These are phyloP conservation scores for Cantharis rustica DNA, from an alignment of 2,888 invertebrate genomes.

Conservation along the genomic window DNA sequence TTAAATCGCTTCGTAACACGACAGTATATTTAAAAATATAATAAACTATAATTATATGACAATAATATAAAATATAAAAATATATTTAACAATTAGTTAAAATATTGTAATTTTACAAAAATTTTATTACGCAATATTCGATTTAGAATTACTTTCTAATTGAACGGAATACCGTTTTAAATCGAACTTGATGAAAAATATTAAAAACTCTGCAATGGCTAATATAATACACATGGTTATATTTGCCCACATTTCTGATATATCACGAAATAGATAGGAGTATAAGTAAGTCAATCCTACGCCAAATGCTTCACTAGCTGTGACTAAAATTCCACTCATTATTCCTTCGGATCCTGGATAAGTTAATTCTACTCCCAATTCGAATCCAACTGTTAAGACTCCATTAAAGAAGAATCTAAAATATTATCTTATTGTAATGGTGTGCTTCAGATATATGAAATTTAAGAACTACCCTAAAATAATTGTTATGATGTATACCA, in stretches of 20 bases:
- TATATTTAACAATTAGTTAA: no score
- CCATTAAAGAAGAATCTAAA: neutral
- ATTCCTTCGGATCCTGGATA: neutral
- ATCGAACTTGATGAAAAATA: neutral
- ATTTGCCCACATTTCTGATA: neutral
- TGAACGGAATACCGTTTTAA: neutral
- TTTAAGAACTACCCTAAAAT: slow-evolving; percentile 75
- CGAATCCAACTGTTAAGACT: neutral
- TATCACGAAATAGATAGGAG: neutral
- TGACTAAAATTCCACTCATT: neutral
- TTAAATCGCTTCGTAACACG: no score
- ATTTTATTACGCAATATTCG: neutral
- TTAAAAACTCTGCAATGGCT: neutral
- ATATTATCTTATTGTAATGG: neutral
- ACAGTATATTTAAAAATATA: no score
- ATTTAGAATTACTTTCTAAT: neutral
- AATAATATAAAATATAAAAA: no score
- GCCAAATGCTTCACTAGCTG: neutral
- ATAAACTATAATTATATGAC: no score
- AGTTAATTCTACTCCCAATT: slow-evolving; percentile 1
- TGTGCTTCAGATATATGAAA: neutral
- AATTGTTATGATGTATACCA: slow-evolving; percentile 82
- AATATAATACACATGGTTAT: neutral
- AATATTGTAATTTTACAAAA: no score
- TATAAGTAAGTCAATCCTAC: slow-evolving; percentile 2